These are phyloP conservation scores for Heliocidaris erythrogramma DNA, from an alignment of 35 echinoderm and acorn worm genomes.

Conservation along the genomic window DNA sequence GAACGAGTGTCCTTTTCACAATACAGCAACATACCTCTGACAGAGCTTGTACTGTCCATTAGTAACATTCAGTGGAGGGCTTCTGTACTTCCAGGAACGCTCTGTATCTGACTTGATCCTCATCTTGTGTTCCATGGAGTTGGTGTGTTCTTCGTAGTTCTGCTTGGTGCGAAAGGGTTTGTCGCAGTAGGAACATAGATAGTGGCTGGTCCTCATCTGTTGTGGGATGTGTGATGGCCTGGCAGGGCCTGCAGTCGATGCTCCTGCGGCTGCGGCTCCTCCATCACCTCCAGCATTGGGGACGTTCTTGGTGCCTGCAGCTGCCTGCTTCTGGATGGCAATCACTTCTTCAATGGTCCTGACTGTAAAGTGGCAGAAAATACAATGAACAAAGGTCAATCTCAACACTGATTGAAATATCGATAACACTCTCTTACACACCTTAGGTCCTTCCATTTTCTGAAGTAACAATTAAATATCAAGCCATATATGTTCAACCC, in stretches of 20 bases:
- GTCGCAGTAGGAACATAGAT: slow-evolving; percentile 74
- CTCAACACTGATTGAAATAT: too few species aligned
- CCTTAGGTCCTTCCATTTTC: too few species aligned
- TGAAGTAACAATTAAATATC: too few species aligned
- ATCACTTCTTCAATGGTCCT: slow-evolving; percentile 36
- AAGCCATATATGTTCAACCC: too few species aligned
- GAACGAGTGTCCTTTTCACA: too few species aligned
- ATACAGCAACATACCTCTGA: neutral
- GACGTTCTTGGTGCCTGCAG: neutral
- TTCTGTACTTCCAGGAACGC: slow-evolving; percentile 77
- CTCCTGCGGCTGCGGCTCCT: neutral
- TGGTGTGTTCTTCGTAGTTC: slow-evolving; percentile 64
- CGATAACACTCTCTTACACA: too few species aligned
- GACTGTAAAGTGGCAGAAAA: neutral
- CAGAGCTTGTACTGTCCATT: slow-evolving; percentile 72
- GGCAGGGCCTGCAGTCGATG: neutral
- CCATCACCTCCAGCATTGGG: neutral
- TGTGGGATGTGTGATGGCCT: neutral
- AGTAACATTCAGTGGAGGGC: slow-evolving; percentile 69
- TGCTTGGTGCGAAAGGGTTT: slow-evolving; percentile 48
- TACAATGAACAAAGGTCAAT: too few species aligned
- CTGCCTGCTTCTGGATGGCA: slow-evolving; percentile 5
- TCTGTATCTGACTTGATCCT: slow-evolving; percentile 82
- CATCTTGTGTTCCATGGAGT: slow-evolving; percentile 61
- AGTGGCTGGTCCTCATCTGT: slow-evolving; percentile 1